A percentile compares a stretch with the other conserved stretches of the same genome.
These are phyloP conservation scores for Eledona agricola DNA, from an alignment of 2,888 invertebrate species.

Conservation along the genomic window DNA sequence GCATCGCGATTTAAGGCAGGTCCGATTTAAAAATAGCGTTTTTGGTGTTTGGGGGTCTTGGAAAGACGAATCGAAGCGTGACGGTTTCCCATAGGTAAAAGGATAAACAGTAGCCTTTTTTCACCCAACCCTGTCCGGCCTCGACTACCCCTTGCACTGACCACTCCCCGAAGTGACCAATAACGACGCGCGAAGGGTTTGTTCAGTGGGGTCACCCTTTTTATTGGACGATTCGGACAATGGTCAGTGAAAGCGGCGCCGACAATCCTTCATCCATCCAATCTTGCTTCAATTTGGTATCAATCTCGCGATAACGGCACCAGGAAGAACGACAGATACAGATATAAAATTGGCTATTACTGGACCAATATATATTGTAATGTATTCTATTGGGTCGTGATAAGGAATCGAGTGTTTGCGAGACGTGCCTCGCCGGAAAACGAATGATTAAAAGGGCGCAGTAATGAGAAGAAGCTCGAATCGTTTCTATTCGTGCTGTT, in stretches of 20 bases:
- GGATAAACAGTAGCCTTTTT: conserved; percentile 39
- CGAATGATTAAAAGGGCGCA: conserved; percentile 16
- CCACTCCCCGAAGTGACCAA: conserved; percentile 61
- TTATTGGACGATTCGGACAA: conserved; percentile 48
- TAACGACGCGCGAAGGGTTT: conserved; percentile 50
- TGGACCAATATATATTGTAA: conserved; percentile 55
- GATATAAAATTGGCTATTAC: conserved; percentile 55
- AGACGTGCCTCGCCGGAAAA: conserved; percentile 20
- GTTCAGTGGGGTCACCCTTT: conserved; percentile 34
- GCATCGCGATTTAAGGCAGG: too few species aligned
- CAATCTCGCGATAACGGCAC: conserved; percentile 27
- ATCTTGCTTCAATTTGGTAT: conserved; percentile 21
- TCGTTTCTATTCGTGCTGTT: conserved; percentile 29
- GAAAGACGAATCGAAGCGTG: too few species aligned
- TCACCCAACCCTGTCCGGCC: conserved; percentile 54
- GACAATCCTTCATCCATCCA: conserved; percentile 8
- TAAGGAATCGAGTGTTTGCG: conserved; percentile 36
- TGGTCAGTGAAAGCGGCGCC: conserved; percentile 40
- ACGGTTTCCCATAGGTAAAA: conserved; percentile 31
- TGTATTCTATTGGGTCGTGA: conserved; percentile 51
- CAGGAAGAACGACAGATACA: conserved; percentile 40
- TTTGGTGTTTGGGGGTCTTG: too few species aligned
- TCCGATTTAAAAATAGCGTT: too few species aligned
- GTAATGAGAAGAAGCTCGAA: conserved; percentile 4
- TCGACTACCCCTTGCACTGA: conserved; percentile 55